Percentiles rank a stretch among this genome's conserved stretches.
Evolutionary conservation across 2,888 invertebrate genomes (phyloP).

Genomic region (Synanthedon tipuliformis): DNA sequence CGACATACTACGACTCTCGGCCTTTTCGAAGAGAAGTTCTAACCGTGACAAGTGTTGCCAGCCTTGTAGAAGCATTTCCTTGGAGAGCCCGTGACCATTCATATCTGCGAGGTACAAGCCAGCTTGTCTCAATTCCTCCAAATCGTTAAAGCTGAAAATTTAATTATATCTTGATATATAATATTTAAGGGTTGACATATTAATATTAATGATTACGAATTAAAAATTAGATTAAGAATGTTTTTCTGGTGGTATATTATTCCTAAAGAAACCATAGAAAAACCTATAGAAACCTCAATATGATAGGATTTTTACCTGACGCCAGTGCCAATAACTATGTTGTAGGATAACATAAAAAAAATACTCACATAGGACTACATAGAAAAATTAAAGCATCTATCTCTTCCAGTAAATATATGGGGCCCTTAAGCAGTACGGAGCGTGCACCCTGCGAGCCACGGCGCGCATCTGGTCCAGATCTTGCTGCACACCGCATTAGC

Average conservation of each 20-base stretch:
- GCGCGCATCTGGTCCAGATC: conserved; percentile 48
- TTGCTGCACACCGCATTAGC: conserved; percentile 70
- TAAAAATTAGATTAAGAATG: too few relatives aligned
- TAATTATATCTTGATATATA: background rate
- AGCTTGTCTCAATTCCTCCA: conserved; percentile 84
- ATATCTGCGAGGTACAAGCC: conserved; percentile 85
- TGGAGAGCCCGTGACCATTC: conserved; percentile 86
- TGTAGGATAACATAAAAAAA: background rate
- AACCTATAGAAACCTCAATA: too few relatives aligned
- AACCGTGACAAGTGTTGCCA: conserved; percentile 87
- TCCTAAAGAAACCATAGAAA: too few relatives aligned
- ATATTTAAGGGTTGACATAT: background rate
- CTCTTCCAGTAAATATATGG: conserved; percentile 85
- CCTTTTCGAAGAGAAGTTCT: conserved; percentile 85
- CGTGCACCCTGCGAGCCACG: conserved; percentile 75
- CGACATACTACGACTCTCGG: conserved; percentile 82
- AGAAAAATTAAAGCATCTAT: conserved; percentile 85
- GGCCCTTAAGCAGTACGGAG: conserved; percentile 85
- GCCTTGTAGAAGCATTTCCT: conserved; percentile 84
- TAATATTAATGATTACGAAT: too few relatives aligned
- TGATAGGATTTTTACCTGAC: too few relatives aligned
- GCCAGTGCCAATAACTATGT: background rate
- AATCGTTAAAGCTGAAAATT: conserved; percentile 79
- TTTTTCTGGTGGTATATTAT: too few relatives aligned
- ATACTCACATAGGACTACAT: conserved; percentile 86